phyloP scores from a whole-genome alignment of 2,113 vertebrate species.

The Rhabdomys dilectus region DNA sequence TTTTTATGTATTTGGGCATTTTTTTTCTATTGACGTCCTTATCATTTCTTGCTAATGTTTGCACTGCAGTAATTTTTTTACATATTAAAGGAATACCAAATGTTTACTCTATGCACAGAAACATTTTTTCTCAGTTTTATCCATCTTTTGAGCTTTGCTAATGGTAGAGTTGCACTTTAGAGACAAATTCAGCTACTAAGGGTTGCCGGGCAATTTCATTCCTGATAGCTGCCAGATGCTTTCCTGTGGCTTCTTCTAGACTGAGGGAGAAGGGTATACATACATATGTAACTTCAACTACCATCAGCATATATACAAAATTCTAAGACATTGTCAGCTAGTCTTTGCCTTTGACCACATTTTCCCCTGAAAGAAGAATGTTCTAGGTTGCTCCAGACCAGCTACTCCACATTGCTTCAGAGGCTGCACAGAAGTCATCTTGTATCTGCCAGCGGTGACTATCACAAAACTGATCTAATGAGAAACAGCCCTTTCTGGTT shows the following conservation, averaged over 20 bases:
- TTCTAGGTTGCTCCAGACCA: background rate
- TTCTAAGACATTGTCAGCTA: background rate
- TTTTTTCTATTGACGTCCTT: background rate
- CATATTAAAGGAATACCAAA: background rate
- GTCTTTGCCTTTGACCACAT: background rate
- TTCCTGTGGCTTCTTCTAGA: background rate
- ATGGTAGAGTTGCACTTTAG: background rate
- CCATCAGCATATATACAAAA: background rate
- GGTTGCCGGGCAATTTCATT: background rate
- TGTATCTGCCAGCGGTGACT: background rate
- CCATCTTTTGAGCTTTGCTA: background rate
- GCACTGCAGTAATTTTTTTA: background rate
- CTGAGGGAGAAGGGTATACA: background rate
- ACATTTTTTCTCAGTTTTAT: slow-evolving; percentile 8
- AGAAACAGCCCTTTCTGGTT: background rate
- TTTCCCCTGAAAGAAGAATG: background rate
- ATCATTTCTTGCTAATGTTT: background rate
- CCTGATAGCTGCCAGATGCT: background rate
- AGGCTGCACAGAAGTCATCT: background rate
- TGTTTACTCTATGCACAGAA: background rate
- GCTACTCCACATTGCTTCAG: background rate
- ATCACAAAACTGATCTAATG: background rate
- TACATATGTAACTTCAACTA: background rate
- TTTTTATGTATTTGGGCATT: background rate
- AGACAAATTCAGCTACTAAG: background rate